Percentiles rank a stretch among this genome's conserved stretches.
Evolutionary conservation across 2,888 invertebrate species (phyloP).

Genomic region (Rotaria socialis): DNA sequence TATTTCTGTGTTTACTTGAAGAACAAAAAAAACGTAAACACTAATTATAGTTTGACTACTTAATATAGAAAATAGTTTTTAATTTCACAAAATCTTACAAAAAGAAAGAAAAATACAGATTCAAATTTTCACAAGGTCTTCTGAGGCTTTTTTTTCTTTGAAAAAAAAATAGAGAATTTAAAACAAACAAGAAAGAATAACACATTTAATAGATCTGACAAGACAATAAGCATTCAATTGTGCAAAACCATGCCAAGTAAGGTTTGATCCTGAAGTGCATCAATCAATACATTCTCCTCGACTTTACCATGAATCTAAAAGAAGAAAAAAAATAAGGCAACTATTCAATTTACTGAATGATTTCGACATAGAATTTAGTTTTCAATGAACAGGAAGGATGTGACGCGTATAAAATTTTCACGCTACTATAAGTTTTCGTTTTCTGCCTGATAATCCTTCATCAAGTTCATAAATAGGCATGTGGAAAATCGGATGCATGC

Average conservation of each 20-base stretch:
- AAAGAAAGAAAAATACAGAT: neutral
- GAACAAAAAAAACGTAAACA: neutral
- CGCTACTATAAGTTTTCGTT: too few species aligned
- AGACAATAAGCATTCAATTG: neutral
- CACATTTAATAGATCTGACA: neutral
- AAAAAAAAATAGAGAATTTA: constrained; percentile 9
- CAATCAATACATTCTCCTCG: constrained; percentile 9
- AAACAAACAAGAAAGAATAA: neutral
- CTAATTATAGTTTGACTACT: neutral
- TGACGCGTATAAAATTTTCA: too few species aligned
- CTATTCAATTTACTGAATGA: too few species aligned
- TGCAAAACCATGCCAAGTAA: constrained; percentile 24
- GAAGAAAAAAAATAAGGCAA: too few species aligned
- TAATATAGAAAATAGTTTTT: neutral
- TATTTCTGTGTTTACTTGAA: neutral
- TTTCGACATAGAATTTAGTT: too few species aligned
- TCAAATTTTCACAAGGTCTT: neutral
- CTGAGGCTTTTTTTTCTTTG: neutral
- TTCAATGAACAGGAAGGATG: too few species aligned
- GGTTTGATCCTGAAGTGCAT: constrained; percentile 23
- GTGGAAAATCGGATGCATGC: too few species aligned
- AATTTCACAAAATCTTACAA: neutral
- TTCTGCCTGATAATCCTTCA: too few species aligned
- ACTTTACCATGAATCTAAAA: constrained; percentile 33
- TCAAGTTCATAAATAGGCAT: too few species aligned